phyloP scores from a whole-genome alignment of 2,888 invertebrate genomes.

The Leucophora obtusa region DNA sequence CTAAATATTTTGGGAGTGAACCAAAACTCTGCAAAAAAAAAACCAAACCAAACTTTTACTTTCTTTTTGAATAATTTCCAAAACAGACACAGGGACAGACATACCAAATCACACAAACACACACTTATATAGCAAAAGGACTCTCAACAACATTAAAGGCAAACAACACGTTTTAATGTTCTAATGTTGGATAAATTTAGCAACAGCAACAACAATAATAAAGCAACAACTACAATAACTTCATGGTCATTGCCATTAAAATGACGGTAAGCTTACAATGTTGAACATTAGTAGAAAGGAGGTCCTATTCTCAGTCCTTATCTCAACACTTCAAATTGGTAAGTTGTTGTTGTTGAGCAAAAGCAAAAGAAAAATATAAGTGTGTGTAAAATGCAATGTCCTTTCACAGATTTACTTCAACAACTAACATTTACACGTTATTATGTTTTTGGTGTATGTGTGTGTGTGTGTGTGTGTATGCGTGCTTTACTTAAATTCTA shows the following conservation, averaged over 20 bases:
- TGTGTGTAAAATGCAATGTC: constrained; percentile 64
- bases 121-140: neutral
- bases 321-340: neutral
- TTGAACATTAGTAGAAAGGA: neutral
- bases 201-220: constrained; percentile 30
- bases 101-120: neutral
- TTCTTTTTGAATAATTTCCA: constrained; percentile 60
- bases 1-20: constrained; percentile 21
- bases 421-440: constrained; percentile 61
- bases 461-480: constrained; percentile 38
- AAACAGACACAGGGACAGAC: constrained; percentile 36
- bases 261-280: constrained; percentile 37
- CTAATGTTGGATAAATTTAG: constrained; percentile 50
- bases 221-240: constrained; percentile 42
- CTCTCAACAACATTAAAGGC: constrained; percentile 53
- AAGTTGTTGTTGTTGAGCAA: neutral
- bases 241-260: constrained; percentile 65
- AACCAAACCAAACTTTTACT: constrained; percentile 53
- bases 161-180: constrained; percentile 63
- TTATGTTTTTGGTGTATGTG: constrained; percentile 36
- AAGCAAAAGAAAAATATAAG: constrained; percentile 53
- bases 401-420: constrained; percentile 64
- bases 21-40: constrained; percentile 4
- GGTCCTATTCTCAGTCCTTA: neutral
- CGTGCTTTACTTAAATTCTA: constrained; percentile 40